Percentiles rank a stretch among this genome's conserved stretches.
Evolutionary conservation across 2,888 invertebrate species (phyloP).

Genomic region (Griposia aprilina): DNA sequence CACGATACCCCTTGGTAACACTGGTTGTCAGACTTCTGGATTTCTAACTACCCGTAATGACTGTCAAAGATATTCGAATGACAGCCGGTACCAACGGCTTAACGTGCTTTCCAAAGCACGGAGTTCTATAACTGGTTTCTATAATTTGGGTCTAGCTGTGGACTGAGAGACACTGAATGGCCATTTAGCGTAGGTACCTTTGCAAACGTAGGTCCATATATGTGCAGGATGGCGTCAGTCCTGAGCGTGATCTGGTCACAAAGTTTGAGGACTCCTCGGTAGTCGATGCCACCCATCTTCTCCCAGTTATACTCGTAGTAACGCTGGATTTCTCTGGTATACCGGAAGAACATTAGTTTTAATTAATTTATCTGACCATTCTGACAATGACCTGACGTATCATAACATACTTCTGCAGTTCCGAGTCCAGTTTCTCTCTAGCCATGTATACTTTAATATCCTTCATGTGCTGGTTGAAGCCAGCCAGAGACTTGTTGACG

Average conservation of each 20-base stretch:
- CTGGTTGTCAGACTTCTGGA: no score
- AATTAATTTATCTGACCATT: background rate
- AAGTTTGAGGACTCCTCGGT: slow-evolving; percentile 80
- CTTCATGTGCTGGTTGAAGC: slow-evolving; percentile 82
- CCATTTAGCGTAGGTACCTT: slow-evolving; percentile 68
- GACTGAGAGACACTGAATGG: background rate
- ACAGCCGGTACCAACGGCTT: background rate
- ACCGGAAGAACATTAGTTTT: background rate
- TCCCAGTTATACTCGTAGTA: slow-evolving; percentile 84
- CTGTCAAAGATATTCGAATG: no score
- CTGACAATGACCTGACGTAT: background rate
- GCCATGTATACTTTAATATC: slow-evolving; percentile 81
- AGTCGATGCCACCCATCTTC: slow-evolving; percentile 83
- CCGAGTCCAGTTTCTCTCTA: slow-evolving; percentile 73
- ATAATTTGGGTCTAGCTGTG: background rate
- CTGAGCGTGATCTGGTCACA: slow-evolving; percentile 84
- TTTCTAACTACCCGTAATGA: no score
- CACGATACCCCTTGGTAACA: no score
- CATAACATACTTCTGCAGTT: slow-evolving; percentile 75
- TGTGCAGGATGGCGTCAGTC: slow-evolving; percentile 82
- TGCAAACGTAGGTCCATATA: slow-evolving; percentile 83
- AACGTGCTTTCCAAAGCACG: background rate
- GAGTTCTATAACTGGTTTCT: background rate
- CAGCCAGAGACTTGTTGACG: slow-evolving; percentile 82
- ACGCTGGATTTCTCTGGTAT: slow-evolving; percentile 75